Evolutionary conservation across 2,113 vertebrate species (phyloP), one percentile per base, ranked within the genome.

Genomic region (Aepyceros melampus): DNA sequence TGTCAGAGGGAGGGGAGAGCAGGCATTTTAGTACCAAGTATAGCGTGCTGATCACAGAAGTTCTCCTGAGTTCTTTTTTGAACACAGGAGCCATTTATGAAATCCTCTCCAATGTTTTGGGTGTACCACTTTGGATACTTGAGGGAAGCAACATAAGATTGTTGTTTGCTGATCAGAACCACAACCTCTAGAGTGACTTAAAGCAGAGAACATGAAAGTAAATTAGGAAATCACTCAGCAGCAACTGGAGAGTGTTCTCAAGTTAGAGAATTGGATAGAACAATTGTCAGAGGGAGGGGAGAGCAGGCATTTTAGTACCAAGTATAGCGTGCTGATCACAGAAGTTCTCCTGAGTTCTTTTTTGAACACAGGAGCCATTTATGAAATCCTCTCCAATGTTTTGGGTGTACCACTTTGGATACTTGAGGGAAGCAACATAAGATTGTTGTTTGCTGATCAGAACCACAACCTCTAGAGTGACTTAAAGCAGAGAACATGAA

Each of bases 261-360:
- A 97, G 89, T 97, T 95, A 98, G 96, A 98, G 97, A 98, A 97
- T 96, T 97, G 97, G 96, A 98, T 96, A 43, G 89, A 97, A 97
- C 98, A 97, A 95, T 97, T 56, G 21, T 23, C 55, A 56, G 21
- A 56, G 51, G 51, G 51, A 53, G 51, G 51, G 51, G 2, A 53
- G 51, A 19, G 51, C 17, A 53, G 6, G 51, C 16, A 53, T 53
- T 53, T 53, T 53, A 17, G 51, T 53, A 53, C 51, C 17, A 53
- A 56, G 3, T 56, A 60, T 17, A 83, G 94, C n/a, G 4, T 76
- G 79, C 74, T 43, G 23, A 8, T 94, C 94, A 40, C 64, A 60
- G 15, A 1, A 5, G 14, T 51, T 16, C 4, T n/a, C n/a, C n/a
- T 78, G 67, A 29, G 40, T 71, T 88, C 83, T 47, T 45, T 45